phyloP scores from a whole-genome alignment of 2,113 vertebrate species.

The Phainopepla nitens region DNA sequence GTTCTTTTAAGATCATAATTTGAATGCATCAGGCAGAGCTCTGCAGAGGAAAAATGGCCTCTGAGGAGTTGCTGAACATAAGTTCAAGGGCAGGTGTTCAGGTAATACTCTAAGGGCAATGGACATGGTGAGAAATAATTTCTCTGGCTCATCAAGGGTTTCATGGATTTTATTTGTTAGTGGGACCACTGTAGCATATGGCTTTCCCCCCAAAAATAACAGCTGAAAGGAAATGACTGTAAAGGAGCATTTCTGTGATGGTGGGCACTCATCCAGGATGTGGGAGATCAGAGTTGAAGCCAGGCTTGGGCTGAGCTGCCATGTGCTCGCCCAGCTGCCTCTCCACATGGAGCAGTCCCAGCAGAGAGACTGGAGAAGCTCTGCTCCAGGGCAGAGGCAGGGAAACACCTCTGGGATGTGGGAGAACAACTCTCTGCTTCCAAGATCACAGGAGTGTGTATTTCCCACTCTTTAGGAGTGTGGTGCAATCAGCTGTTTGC shows the following conservation, averaged over 20 bases:
- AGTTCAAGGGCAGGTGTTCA: background rate
- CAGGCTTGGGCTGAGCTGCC: background rate
- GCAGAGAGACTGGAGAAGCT: background rate
- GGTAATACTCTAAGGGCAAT: background rate
- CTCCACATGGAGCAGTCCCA: background rate
- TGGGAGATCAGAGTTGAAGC: constrained; percentile 7
- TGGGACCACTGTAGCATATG: background rate
- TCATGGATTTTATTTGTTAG: background rate
- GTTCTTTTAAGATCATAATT: background rate
- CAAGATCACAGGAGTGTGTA: fast-evolving
- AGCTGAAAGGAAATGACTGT: background rate
- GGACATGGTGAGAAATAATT: background rate
- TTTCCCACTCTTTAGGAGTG: background rate
- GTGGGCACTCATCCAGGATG: background rate
- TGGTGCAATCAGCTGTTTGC: background rate
- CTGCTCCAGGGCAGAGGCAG: background rate
- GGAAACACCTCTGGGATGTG: background rate
- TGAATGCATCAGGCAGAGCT: background rate
- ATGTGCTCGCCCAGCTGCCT: background rate
- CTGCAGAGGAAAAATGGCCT: background rate
- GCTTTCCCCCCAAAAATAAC: background rate
- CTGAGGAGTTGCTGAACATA: background rate
- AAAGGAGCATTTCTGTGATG: background rate
- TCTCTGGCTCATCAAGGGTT: background rate
- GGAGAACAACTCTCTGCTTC: background rate